Base-by-base conservation (phyloP, 2,113 vertebrate species). In the Alectura lathami region DNA sequence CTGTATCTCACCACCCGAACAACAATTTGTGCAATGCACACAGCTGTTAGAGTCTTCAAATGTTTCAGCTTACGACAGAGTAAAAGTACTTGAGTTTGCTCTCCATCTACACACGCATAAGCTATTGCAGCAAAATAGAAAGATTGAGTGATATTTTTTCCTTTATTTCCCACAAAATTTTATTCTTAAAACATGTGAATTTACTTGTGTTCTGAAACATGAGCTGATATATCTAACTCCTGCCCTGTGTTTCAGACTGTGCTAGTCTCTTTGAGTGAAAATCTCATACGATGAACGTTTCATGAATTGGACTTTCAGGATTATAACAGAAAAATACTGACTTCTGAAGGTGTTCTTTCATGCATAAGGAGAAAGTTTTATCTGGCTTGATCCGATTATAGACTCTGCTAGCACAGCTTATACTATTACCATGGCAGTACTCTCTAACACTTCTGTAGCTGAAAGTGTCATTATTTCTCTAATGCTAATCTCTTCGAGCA, bases 331-430 rank as follows among this genome's bases (percentile, higher is more conserved):
- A 93, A 93, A 94, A 69, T 36, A 85, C 12, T 79, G 77, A 83
- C 83, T 90, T 95, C 64, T 26, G 94, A 92, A 95, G 66, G 75
- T 94, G 86, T 74, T 95, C 88, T 96, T 95, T 96, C 89, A 96
- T 82, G 95, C 14, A 0, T 92, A 88, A 95, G 50, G 81, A 91
- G 75, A 93, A 93, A 93, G 86, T 66, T 92, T 97, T 95, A 95
- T 91, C 83, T 62, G 82, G 85, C 69, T 92, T 97, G 93, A 97
- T 95, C 91, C 81, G 91, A 80, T 94, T 95, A 94, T 12, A 95
- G 80, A 73, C 43, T 91, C 76, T 91, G 81, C 91, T 94, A 93
- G 88, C 42, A 93, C 17, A 89, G 68, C 11, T 85, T 93, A 76
- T 81, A 81, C 9, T 81, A 67, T 89, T 92, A 92, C 64, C 50